phyloP scores from a whole-genome alignment of 2,888 invertebrate species.

The Hydriomena furcata region DNA sequence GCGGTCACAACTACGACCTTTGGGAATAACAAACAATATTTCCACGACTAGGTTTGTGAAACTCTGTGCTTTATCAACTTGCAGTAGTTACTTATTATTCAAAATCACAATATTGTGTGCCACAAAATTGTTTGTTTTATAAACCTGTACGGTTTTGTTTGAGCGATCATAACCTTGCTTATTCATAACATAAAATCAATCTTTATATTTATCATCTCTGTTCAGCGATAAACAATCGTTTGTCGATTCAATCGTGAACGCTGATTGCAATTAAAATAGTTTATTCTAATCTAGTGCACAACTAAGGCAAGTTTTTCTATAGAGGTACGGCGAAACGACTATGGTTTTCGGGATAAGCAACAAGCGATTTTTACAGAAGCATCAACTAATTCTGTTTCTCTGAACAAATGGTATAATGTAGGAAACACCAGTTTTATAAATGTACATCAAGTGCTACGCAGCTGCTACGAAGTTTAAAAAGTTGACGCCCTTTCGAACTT shows the following conservation, averaged over 20 bases:
- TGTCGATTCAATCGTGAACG: conserved; percentile 52
- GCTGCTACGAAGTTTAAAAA: no score
- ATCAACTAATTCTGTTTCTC: no score
- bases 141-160: no score
- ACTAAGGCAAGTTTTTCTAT: conserved; percentile 64
- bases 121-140: no score
- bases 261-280: conserved; percentile 70
- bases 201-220: background rate
- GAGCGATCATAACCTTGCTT: background rate
- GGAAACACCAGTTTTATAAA: no score
- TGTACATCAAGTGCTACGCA: no score
- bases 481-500: no score
- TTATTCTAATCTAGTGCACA: conserved; percentile 60
- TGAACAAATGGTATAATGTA: no score
- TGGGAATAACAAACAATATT: conserved; percentile 50
- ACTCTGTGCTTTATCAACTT: conserved; percentile 30
- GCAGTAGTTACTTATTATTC: no score
- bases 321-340: conserved; percentile 50
- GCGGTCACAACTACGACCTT: conserved; percentile 52
- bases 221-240: conserved; percentile 24
- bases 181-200: background rate
- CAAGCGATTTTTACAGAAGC: conserved; percentile 34
- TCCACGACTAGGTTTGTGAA: conserved; percentile 42
- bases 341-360: conserved; percentile 36
- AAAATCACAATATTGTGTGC: no score